Percentiles rank a stretch among this genome's conserved stretches.
These are phyloP conservation scores for Idaea dimidiata DNA, from an alignment of 2,888 invertebrate species.

Conservation along the genomic window DNA sequence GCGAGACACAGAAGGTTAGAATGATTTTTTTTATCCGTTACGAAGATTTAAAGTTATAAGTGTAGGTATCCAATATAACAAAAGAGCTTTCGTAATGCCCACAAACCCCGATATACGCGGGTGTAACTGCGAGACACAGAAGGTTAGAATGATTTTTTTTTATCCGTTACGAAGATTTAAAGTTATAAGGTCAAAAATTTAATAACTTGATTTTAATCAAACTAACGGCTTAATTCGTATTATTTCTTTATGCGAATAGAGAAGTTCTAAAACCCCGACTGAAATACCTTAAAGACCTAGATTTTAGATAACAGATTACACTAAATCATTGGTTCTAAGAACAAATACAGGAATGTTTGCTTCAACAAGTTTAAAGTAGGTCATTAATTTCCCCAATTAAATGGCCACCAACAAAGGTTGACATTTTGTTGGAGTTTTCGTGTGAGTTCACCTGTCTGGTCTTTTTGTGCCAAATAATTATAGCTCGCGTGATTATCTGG, in stretches of 20 bases:
- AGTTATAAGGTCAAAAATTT: too few relatives aligned
- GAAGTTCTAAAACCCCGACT: not conserved
- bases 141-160: too few relatives aligned
- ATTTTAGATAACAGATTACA: not conserved
- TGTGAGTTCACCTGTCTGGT: not conserved
- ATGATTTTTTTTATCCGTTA: too few relatives aligned
- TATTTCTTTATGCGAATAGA: not conserved
- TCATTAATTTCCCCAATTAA: not conserved
- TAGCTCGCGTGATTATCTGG: not conserved
- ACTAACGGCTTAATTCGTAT: too few relatives aligned
- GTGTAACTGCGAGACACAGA: too few relatives aligned
- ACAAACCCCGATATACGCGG: too few relatives aligned
- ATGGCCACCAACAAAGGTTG: conserved; percentile 1
- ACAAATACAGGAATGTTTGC: not conserved
- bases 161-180: too few relatives aligned
- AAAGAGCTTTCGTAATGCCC: too few relatives aligned
- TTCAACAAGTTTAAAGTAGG: not conserved
- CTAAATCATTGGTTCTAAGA: not conserved
- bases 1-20: too few relatives aligned
- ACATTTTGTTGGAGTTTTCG: not conserved
- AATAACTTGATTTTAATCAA: too few relatives aligned
- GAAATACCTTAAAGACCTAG: not conserved
- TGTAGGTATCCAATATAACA: too few relatives aligned
- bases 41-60: too few relatives aligned
- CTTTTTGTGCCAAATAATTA: not conserved